Evolutionary conservation across 2,113 vertebrate species (phyloP).

Genomic region (Calidris pygmaea): DNA sequence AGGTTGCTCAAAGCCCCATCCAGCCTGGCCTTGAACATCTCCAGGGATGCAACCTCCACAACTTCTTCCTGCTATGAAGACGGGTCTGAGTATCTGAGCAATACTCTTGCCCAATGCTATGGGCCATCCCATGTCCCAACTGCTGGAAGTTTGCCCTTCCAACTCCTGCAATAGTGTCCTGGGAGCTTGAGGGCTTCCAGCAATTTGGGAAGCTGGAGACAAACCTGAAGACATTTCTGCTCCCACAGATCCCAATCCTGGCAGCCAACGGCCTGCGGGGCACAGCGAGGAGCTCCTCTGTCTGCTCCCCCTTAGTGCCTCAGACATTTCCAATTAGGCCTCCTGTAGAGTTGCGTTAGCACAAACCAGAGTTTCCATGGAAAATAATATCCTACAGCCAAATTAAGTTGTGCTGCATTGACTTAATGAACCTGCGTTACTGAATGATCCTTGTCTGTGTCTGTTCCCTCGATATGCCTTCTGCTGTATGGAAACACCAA

Average conservation of each 20-base stretch:
- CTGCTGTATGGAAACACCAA: not conserved
- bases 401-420: conserved; percentile 8
- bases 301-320: not conserved
- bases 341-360: not conserved
- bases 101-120: fast-evolving
- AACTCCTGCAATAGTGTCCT: not conserved
- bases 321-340: not conserved
- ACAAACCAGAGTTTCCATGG: conserved; percentile 19
- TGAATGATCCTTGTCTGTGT: not conserved
- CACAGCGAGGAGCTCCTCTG: fast-evolving
- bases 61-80: not conserved
- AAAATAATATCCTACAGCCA: not conserved
- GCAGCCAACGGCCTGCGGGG: fast-evolving
- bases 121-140: fast-evolving
- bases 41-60: not conserved
- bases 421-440: not conserved
- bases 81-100: fast-evolving
- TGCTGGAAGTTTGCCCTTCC: not conserved
- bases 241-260: fast-evolving
- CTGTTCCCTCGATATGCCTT: not conserved
- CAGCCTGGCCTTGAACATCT: not conserved
- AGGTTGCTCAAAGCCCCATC: not conserved
- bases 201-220: not conserved
- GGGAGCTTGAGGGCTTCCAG: not conserved
- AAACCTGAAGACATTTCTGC: not conserved